Evolutionary conservation across 2,888 invertebrate genomes (phyloP).

Genomic region (Gortyna flavago): DNA sequence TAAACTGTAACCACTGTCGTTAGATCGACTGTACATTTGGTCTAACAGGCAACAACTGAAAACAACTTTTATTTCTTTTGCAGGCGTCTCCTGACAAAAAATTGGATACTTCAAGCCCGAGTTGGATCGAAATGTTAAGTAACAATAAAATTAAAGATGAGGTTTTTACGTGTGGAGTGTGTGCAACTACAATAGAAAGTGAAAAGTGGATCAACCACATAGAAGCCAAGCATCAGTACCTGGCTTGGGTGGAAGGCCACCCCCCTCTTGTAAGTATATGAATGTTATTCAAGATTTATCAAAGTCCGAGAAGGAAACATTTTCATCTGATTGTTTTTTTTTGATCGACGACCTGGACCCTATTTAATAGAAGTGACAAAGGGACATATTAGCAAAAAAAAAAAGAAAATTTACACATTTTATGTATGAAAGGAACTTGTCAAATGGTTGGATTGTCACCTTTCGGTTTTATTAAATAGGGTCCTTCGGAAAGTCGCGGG

Average conservation of each 20-base stretch:
- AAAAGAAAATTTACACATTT: neutral
- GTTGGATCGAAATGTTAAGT: conserved; percentile 19
- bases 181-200: conserved; percentile 36
- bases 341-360: neutral
- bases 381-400: neutral
- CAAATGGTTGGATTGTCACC: neutral
- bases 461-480: neutral
- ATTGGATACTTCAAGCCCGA: conserved; percentile 15
- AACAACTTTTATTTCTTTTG: conserved; percentile 7
- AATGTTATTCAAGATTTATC: neutral
- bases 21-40: neutral
- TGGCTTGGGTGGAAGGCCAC: conserved; percentile 64
- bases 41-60: neutral
- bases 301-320: neutral
- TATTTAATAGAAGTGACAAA: neutral
- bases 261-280: conserved; percentile 57
- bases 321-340: neutral
- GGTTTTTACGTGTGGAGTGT: conserved; percentile 59
- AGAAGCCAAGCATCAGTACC: conserved; percentile 49
- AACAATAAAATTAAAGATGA: conserved; percentile 32
- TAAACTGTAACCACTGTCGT: neutral
- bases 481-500: neutral
- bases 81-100: conserved; percentile 31
- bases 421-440: neutral
- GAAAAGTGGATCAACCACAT: conserved; percentile 55